phyloP scores from a whole-genome alignment of 1,140 invertebrate species.

The Trissolcus basalis region DNA sequence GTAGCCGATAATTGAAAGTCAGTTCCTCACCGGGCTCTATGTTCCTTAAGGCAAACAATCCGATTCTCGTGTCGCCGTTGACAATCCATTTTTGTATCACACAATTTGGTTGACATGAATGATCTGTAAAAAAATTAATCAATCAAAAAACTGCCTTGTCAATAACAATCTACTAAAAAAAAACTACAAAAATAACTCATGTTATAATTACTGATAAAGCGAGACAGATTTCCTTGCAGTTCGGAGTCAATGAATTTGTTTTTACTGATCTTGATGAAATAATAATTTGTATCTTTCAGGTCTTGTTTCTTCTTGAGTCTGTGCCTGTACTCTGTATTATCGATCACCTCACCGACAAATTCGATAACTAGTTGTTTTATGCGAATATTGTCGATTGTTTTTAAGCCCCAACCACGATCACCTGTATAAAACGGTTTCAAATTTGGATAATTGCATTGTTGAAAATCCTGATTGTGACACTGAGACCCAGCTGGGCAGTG shows the following conservation, averaged over 20 bases:
- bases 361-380: too few species aligned
- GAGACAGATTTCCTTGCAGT: slow-evolving; percentile 86
- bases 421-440: slow-evolving; percentile 86
- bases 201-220: slow-evolving; percentile 81
- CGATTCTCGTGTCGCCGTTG: slow-evolving; percentile 92
- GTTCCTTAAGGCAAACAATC: slow-evolving; percentile 89
- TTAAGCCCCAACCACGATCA: slow-evolving; percentile 91
- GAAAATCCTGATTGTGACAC: slow-evolving; percentile 93
- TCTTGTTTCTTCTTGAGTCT: slow-evolving; percentile 87
- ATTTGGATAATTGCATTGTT: slow-evolving; percentile 86
- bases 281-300: slow-evolving; percentile 93
- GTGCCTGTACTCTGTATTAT: slow-evolving; percentile 85
- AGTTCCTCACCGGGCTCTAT: slow-evolving; percentile 87
- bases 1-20: slow-evolving; percentile 96
- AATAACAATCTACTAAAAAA: too few species aligned
- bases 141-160: too few species aligned
- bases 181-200: too few species aligned
- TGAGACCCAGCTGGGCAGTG: slow-evolving; percentile 86
- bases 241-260: slow-evolving; percentile 95
- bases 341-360: too few species aligned
- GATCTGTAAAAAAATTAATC: slow-evolving; percentile 78
- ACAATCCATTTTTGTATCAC: slow-evolving; percentile 98
- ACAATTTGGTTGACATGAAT: slow-evolving; percentile 96
- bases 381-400: slow-evolving; percentile 84
- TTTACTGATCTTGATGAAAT: slow-evolving; percentile 94